phyloP scores from a whole-genome alignment of 2,888 invertebrate species.

The Julus scanicus region DNA sequence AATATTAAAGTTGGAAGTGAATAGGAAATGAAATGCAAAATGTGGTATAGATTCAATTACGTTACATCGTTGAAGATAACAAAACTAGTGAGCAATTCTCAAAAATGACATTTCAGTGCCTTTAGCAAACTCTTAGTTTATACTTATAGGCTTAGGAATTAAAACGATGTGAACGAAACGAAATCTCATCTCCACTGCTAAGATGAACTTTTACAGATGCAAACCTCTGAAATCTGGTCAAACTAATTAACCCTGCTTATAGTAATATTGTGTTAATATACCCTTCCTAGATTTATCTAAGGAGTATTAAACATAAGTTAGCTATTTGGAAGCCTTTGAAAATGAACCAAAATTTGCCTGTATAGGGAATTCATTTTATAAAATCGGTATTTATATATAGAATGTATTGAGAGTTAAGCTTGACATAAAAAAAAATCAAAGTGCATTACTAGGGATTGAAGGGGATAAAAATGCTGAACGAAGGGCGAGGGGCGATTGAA shows the following conservation, averaged over 20 bases:
- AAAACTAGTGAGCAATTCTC: background rate
- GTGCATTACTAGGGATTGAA: background rate
- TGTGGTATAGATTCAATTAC: background rate
- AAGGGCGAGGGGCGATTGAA: background rate
- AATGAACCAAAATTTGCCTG: background rate
- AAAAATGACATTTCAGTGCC: conserved; percentile 11
- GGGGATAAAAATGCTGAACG: background rate
- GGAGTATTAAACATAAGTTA: background rate
- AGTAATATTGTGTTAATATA: background rate
- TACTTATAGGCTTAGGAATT: background rate
- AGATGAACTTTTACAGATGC: background rate
- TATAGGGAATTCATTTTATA: background rate
- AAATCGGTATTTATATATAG: background rate
- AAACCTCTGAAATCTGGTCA: conserved; percentile 17
- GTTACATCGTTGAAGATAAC: background rate
- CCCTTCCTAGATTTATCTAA: background rate
- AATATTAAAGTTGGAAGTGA: conserved; percentile 37
- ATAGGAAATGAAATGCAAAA: conserved; percentile 5
- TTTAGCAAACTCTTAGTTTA: background rate
- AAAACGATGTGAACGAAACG: background rate
- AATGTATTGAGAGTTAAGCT: background rate
- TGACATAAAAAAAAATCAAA: background rate
- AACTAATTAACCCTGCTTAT: background rate
- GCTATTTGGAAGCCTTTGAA: conserved; percentile 29
- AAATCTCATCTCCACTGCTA: background rate